phyloP scores from a whole-genome alignment of 2,113 vertebrate species.

The Onychostruthus taczanowskii region DNA sequence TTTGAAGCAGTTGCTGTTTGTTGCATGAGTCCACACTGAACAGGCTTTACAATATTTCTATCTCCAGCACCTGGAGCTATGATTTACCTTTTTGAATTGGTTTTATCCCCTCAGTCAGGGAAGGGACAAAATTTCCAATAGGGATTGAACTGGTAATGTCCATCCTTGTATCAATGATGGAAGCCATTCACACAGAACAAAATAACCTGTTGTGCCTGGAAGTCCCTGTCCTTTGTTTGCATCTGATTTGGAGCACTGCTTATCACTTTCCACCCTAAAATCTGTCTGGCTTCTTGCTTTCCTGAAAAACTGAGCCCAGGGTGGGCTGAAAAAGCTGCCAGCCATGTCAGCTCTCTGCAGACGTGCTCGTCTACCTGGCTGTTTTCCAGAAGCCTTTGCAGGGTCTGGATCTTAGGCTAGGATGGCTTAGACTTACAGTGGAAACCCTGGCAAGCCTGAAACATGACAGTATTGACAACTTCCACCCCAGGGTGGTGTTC shows the following conservation, averaged over 20 bases:
- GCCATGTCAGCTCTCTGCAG: neutral
- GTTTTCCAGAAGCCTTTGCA: neutral
- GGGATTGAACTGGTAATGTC: neutral
- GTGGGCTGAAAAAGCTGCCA: neutral
- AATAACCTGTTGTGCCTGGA: neutral
- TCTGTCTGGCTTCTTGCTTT: neutral
- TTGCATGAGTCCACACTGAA: neutral
- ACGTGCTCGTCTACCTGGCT: neutral
- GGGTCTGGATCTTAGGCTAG: neutral
- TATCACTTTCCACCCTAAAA: neutral
- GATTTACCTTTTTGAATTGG: neutral
- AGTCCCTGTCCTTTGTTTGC: neutral
- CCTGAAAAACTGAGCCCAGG: neutral
- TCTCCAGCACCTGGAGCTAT: neutral
- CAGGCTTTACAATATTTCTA: neutral
- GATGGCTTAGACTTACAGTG: neutral
- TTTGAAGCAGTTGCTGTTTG: neutral
- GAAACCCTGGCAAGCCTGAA: conserved; percentile 21
- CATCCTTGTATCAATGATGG: neutral
- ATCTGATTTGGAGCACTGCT: neutral
- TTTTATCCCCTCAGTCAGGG: neutral
- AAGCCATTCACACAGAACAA: neutral
- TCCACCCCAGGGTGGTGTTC: neutral
- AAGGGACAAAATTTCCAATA: neutral
- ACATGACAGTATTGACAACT: neutral